Evolutionary conservation across 2,113 vertebrate genomes (phyloP).

Genomic region (Anarhynchus alexandrinus): DNA sequence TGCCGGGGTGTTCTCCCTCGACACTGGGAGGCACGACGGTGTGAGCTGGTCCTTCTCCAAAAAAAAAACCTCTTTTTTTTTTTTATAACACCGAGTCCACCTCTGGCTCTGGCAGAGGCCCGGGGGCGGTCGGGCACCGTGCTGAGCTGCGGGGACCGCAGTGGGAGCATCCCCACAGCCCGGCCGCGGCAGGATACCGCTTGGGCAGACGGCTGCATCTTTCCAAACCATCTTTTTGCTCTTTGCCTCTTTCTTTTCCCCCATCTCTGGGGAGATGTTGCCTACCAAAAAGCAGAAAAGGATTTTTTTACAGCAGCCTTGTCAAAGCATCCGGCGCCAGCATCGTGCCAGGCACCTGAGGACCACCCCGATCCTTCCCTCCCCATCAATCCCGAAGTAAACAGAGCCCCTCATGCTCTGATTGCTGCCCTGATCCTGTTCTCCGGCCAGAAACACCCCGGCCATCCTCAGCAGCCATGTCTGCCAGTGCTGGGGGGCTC

Average conservation of each 20-base stretch:
- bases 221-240: not conserved
- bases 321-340: not conserved
- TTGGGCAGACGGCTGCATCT: not conserved
- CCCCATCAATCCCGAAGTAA: not conserved
- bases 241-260: not conserved
- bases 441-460: not conserved
- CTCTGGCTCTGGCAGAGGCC: not conserved
- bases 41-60: no score
- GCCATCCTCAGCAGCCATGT: not conserved
- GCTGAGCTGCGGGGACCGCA: not conserved
- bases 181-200: not conserved
- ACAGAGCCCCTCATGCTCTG: not conserved
- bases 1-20: rapidly evolving
- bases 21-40: not conserved
- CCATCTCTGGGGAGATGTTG: rapidly evolving
- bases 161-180: not conserved
- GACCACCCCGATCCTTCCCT: not conserved
- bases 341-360: no score
- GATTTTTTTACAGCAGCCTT: not conserved
- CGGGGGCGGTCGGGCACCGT: not conserved
- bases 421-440: not conserved
- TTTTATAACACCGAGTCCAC: not conserved
- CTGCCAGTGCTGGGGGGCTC: not conserved
- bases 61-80: no score
- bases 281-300: not conserved